phyloP scores from a whole-genome alignment of 2,888 invertebrate species.

The Cephus pulcher region DNA sequence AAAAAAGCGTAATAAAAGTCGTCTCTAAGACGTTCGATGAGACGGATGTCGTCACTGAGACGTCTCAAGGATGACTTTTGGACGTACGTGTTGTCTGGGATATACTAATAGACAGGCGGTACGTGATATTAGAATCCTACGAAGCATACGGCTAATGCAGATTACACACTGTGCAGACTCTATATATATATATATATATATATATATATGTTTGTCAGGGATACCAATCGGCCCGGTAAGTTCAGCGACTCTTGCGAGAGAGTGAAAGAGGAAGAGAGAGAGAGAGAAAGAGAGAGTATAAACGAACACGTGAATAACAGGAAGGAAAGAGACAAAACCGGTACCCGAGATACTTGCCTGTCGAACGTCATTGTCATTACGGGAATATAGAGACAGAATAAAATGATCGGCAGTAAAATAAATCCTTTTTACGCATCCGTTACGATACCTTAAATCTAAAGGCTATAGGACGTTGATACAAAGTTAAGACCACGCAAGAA shows the following conservation, averaged over 20 bases:
- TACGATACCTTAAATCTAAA: neutral
- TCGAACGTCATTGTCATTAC: conserved; percentile 3
- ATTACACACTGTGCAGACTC: too few species aligned
- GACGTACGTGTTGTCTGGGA: too few species aligned
- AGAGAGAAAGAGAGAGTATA: conserved; percentile 15
- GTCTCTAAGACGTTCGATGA: too few species aligned
- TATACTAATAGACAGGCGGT: too few species aligned
- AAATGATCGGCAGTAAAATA: neutral
- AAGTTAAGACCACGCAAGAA: neutral
- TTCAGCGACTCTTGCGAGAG: conserved; percentile 13
- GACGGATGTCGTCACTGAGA: too few species aligned
- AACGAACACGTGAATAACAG: neutral
- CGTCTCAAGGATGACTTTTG: too few species aligned
- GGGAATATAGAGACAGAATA: neutral
- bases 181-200: too few species aligned
- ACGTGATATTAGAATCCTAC: too few species aligned
- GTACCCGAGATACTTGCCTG: neutral
- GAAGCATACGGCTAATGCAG: too few species aligned
- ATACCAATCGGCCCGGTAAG: neutral
- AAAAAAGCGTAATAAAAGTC: too few species aligned
- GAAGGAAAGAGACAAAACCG: conserved; percentile 15
- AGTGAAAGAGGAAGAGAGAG: conserved; percentile 11
- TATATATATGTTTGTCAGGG: neutral
- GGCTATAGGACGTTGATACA: neutral
- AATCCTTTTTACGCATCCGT: neutral